Base-by-base conservation (phyloP, 2,888 invertebrate species). In the Polyommatus icarus region DNA sequence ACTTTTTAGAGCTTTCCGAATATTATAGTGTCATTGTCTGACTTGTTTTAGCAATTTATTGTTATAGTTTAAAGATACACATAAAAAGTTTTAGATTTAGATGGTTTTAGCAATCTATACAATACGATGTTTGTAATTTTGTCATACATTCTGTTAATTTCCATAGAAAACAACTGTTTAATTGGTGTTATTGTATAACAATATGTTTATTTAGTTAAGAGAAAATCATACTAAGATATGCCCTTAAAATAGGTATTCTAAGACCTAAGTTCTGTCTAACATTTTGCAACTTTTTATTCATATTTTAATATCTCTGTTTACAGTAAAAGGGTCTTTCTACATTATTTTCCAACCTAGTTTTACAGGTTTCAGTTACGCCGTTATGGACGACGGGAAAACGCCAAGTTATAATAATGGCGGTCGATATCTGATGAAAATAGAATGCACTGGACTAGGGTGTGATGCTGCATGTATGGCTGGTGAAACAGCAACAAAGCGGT, bases 361-460 rank as follows among this genome's bases (percentile, higher is more conserved):
- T 24, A 77, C n/a, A 72, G 77, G 77, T 77, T 72, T 71, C 24
- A 59, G 8, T 59, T 20, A 61, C 61, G 24, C 61, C 24, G 24
- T 10, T 1, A 61, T 61, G 12, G 24, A 61, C 20, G 59, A 20
- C 24, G 61, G 61, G 61, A 61, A 20, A 24, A 10, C 61, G 36
- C n/a, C 36, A n/a, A 32, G 71, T 36, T 71, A 71, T 36, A 71
- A 71, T 18, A 32, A 71, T 32, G 24, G 24, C 36, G 32, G 18
- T 71, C 71, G 71, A 24, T 61, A 7, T 59, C 24, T 61, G 61
- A 61, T 61, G 10, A 61, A 61, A 61, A 61, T 61, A 61, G 61
- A 61, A 20, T 61, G 61, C 61, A 61, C 24, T 8, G 61, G 61
- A 61, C 61, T 20, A 61, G 24, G 12, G 12, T 24, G 10, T 61